phyloP scores from a whole-genome alignment of 1,140 invertebrate genomes.

The Pantala flavescens region DNA sequence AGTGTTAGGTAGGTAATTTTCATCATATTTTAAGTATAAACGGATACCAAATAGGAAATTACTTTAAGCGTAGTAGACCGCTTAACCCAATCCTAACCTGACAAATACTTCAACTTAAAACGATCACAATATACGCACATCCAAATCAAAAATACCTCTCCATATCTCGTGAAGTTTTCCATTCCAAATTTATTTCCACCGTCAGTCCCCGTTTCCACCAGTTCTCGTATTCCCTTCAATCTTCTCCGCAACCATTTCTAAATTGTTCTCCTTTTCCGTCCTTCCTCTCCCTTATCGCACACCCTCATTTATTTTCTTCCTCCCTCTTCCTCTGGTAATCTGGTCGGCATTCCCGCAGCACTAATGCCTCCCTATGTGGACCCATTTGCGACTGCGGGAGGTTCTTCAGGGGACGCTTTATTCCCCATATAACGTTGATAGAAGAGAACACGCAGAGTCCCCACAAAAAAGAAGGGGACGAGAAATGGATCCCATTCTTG shows the following conservation, averaged over 20 bases:
- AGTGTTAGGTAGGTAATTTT: too few relatives aligned
- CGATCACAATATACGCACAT: too few relatives aligned
- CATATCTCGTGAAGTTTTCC: too few relatives aligned
- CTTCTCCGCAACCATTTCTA: background rate
- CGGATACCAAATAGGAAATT: too few relatives aligned
- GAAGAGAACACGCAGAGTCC: background rate
- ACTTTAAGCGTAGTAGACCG: too few relatives aligned
- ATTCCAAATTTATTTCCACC: background rate
- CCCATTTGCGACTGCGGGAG: background rate
- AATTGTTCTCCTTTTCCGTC: background rate
- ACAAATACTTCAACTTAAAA: too few relatives aligned
- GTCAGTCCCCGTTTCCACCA: background rate
- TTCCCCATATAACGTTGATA: too few relatives aligned
- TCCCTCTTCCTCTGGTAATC: background rate
- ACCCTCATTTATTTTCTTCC: background rate
- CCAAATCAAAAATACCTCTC: too few relatives aligned
- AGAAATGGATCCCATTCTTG: background rate
- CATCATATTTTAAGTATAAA: too few relatives aligned
- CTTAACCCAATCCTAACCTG: too few relatives aligned
- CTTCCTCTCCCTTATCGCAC: background rate
- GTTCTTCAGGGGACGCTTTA: background rate
- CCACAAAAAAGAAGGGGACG: background rate
- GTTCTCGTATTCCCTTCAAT: background rate
- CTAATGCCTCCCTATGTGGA: background rate
- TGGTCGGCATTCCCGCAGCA: background rate